Evolutionary conservation across 2,888 invertebrate genomes (phyloP), one percentile per base, ranked within the genome.

Genomic region (Leptogaster cylindrica): DNA sequence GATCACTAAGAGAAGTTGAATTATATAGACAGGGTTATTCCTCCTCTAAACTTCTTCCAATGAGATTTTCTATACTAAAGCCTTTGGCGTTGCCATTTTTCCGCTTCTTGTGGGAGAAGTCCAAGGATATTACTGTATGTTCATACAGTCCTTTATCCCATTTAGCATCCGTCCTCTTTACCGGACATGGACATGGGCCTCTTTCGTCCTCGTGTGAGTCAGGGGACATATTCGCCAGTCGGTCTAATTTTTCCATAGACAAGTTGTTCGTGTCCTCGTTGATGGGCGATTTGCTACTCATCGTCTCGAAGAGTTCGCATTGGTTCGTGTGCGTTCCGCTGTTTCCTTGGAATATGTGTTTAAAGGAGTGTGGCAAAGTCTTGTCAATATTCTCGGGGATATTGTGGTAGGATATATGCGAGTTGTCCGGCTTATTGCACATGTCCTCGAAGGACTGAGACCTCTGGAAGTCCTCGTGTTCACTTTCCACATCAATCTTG

Each of bases 1-100:
- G n/a, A n/a, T n/a, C n/a, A n/a, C n/a, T n/a, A n/a, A n/a, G n/a
- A n/a, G n/a, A n/a, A n/a, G n/a, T n/a, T n/a, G n/a, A n/a, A n/a
- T n/a, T n/a, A n/a, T n/a, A n/a, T n/a, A n/a, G n/a, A n/a, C 28
- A 52, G 10, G 27, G 67, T 58, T 70, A 71, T 71, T 69, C 68
- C 33, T 71, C 73, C 63, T 78, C 78, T 2, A 78, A 74, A 41
- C 75, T 75, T 55, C 74, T 73, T 1, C 82, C 81, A 68, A 81
- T 81, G 66, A 81, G 71, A 3, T 81, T 80, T 71, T 81, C 81
- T 71, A 81, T 82, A 69, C 81, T 81, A 71, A 81, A 81, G 67
- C 80, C 82, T 71, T 78, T 79, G 25, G 80, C 76, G 68, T 74
- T 78, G 14, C 74, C 77, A 51, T 76, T 77, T 65, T 77, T 75